phyloP scores from a whole-genome alignment of 2,797 vertebrate genomes.

The Hypotaenidia philippensis region DNA sequence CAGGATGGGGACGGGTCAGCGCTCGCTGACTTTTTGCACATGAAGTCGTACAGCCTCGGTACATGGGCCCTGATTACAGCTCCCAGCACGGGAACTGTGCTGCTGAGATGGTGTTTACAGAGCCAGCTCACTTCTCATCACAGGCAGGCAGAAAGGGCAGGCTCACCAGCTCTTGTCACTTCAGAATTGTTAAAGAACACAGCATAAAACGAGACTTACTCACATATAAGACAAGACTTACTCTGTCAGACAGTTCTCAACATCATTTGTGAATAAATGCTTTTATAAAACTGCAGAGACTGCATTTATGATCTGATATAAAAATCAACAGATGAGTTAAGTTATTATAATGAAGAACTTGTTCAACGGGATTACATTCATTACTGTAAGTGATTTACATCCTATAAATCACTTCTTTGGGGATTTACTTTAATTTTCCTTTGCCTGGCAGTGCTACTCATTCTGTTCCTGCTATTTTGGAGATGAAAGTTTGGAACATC shows the following conservation, averaged over 20 bases:
- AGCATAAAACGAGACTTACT: neutral
- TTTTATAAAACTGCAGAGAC: conserved; percentile 34
- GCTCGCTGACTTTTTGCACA: neutral
- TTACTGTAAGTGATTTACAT: conserved; percentile 51
- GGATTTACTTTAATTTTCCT: conserved; percentile 59
- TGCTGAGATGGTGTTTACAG: neutral
- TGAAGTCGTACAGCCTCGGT: neutral
- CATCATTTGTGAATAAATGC: neutral
- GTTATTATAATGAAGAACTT: conserved; percentile 56
- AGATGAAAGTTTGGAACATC: conserved; percentile 61
- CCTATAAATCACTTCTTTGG: conserved; percentile 52
- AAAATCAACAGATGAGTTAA: conserved; percentile 64
- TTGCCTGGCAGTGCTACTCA: neutral
- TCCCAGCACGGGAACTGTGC: neutral
- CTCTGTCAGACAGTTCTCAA: neutral
- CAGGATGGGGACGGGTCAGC: accelerated
- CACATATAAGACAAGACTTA: neutral
- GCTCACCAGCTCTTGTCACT: neutral
- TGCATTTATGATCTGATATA: conserved; percentile 25
- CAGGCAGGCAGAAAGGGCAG: neutral
- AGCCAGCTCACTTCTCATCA: neutral
- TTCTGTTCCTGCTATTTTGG: conserved; percentile 28
- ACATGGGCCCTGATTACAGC: neutral
- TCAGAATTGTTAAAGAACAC: neutral
- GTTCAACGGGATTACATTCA: conserved; percentile 35